Conservation (phyloP, 53 echinoderm and acorn worm species). For the Stichopus horrens region DNA sequence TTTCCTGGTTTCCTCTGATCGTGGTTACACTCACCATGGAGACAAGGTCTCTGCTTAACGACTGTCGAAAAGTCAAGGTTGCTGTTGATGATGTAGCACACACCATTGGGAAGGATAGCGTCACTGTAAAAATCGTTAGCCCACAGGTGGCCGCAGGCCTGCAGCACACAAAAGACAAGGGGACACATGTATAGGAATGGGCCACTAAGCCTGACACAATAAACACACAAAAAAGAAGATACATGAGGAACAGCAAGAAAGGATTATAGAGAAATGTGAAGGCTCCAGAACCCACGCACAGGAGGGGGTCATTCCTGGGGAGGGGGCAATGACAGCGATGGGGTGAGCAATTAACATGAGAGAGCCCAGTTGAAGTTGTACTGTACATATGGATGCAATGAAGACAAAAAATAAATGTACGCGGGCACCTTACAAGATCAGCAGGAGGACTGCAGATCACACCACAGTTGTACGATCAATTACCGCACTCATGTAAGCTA, state of each 20-base stretch:
- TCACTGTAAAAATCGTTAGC: conserved; percentile 88
- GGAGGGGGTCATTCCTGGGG: too few species aligned
- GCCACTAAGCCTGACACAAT: not conserved
- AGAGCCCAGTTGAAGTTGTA: too few species aligned
- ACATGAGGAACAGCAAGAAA: not conserved
- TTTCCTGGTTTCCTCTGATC: not conserved
- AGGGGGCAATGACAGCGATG: too few species aligned
- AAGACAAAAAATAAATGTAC: too few species aligned
- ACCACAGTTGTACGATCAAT: too few species aligned
- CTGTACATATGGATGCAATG: too few species aligned
- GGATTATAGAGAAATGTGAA: not conserved
- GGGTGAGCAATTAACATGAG: too few species aligned
- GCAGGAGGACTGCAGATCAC: too few species aligned
- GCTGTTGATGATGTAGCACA: conserved; percentile 77
- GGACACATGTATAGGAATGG: conserved; percentile 8
- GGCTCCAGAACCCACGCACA: too few species aligned
- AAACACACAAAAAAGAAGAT: not conserved
- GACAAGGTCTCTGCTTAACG: conserved; percentile 79
- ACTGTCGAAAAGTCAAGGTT: conserved; percentile 72
- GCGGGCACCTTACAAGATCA: too few species aligned
- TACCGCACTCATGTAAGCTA: too few species aligned
- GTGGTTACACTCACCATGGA: conserved; percentile 72
- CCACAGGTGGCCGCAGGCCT: conserved; percentile 97
- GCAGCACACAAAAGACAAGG: conserved; percentile 34
- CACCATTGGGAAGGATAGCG: conserved; percentile 94